Conservation (phyloP, 1,140 invertebrate species). For the Neodiprion virginianus region DNA sequence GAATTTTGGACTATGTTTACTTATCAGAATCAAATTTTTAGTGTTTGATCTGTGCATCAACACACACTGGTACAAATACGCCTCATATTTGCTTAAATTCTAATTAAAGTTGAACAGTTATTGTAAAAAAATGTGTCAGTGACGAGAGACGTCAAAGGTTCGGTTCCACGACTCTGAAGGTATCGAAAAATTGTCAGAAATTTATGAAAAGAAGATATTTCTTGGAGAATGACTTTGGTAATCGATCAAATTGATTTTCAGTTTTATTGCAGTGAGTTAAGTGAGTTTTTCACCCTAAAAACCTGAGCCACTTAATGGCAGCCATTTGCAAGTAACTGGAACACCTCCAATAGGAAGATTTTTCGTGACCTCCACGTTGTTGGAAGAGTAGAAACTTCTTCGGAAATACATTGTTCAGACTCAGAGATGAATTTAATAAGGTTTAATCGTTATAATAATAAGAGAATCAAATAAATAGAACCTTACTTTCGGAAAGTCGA, state of each 20-base stretch:
- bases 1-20: too few species aligned
- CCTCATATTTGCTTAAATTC: too few species aligned
- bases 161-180: not conserved
- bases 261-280: too few species aligned
- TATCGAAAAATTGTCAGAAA: not conserved
- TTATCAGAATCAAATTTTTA: too few species aligned
- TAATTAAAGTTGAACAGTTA: too few species aligned
- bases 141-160: not conserved
- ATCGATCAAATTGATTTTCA: not conserved
- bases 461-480: too few species aligned
- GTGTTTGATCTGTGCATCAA: too few species aligned
- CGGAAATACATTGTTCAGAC: not conserved
- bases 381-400: not conserved
- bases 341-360: not conserved
- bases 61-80: too few species aligned
- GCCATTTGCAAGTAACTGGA: not conserved
- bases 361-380: conserved; percentile 2
- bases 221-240: not conserved
- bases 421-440: too few species aligned
- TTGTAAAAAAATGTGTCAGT: not conserved
- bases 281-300: not conserved
- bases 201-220: not conserved
- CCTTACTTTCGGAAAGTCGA: too few species aligned
- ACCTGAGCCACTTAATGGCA: not conserved
- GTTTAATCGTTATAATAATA: too few species aligned